Evolutionary conservation across 1,140 invertebrate genomes (phyloP), one percentile per base, ranked within the genome.

Genomic region (Scaptodrosophila lebanonensis): DNA sequence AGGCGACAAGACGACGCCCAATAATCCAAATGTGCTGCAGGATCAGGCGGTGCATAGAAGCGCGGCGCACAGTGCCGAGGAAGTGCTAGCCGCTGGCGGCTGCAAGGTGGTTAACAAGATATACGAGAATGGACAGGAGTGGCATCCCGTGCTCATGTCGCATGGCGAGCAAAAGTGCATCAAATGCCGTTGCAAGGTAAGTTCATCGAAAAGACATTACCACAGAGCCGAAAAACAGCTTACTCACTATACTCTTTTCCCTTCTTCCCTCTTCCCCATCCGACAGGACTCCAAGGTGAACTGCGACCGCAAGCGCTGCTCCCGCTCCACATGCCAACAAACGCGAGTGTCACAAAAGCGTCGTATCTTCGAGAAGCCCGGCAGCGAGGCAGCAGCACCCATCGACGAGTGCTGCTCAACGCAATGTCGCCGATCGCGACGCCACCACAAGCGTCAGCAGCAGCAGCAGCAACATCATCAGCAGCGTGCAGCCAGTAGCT

Each of bases 81-180:
- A 95, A 70, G 91, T 94, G 2, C 82, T 95, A 2, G 89, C 90
- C 2, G 89, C 90, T 38, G 94, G 94, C n/a, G 94, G 94, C 6
- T 95, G 94, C 86, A 92, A 91, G 76, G 93, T 93, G 75, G 90
- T 91, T 1, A 89, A 91, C 17, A 89, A 90, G 29, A 89, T 92
- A 12, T 91, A 93, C 2, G 90, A 91, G 47, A 96, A 96, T 75
- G 94, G 95, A 6, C 91, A 92, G 66, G 93, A 95, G 77, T 96
- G 94, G 90, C 94, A 96, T 89, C 95, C 95, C 0, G 90, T 91
- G 5, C 89, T 97, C 43, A 92, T 92, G 71, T 93, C 93, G 6
- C 92, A 95, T 66, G 95, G 95, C 7, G 93, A 94, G 75, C 92
- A 95, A 77, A 93, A 94, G 83, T 97, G 95, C 84, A 92, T 96